These are phyloP conservation scores for Drosophila kambysellisi DNA, from an alignment of 2,888 invertebrate genomes.

Conservation along the genomic window DNA sequence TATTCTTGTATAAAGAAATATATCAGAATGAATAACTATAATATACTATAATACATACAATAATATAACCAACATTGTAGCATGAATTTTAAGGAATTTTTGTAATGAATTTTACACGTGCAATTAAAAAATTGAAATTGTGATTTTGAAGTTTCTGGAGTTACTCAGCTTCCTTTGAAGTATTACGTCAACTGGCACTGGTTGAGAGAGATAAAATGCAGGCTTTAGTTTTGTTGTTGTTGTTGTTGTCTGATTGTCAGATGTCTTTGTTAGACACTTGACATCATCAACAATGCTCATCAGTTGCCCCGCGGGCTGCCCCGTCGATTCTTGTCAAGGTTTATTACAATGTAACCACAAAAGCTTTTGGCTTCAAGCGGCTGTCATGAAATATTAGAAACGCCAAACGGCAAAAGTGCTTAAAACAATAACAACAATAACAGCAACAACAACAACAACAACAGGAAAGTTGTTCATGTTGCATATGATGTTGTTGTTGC, in stretches of 20 bases:
- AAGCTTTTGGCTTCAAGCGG: constrained; percentile 70
- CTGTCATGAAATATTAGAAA: constrained; percentile 80
- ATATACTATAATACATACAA: not conserved
- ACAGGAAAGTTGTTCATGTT: constrained; percentile 49
- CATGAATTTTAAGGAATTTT: not conserved
- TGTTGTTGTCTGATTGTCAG: constrained; percentile 37
- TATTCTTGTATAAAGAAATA: not conserved
- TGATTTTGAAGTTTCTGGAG: not conserved
- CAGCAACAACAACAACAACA: constrained; percentile 36
- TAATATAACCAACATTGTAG: not conserved
- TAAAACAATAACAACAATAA: constrained; percentile 54
- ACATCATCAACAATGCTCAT: constrained; percentile 71
- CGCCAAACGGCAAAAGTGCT: constrained; percentile 63
- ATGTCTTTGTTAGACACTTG: constrained; percentile 63
- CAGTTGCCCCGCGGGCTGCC: constrained; percentile 38
- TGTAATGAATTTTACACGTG: not conserved
- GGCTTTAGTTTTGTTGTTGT: not conserved
- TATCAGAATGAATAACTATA: not conserved
- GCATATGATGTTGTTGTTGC: constrained; percentile 52
- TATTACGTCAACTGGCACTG: constrained; percentile 26
- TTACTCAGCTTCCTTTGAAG: constrained; percentile 14
- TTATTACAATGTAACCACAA: constrained; percentile 80
- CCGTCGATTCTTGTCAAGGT: constrained; percentile 71
- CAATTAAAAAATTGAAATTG: not conserved
- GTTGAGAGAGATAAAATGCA: not conserved